A percentile compares a stretch with the other conserved stretches of the same genome.
Conservation (phyloP, 2,113 vertebrate species). For the Morone chrysops region DNA sequence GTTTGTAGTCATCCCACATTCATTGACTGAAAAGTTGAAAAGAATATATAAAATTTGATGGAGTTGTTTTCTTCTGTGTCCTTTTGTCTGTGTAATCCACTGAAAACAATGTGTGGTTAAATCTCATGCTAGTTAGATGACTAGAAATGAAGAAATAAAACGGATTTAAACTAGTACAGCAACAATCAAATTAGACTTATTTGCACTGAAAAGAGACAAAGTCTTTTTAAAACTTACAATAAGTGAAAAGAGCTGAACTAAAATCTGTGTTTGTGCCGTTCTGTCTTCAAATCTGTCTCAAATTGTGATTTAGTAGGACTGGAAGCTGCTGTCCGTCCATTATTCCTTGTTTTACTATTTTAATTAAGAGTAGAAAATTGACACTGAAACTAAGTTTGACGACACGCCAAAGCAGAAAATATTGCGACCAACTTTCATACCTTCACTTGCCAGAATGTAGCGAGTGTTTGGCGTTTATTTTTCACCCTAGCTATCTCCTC, state of each 20-base stretch:
- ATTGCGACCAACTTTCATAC: slow-evolving; percentile 7
- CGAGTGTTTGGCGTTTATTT: slow-evolving; percentile 46
- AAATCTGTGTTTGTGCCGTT: neutral
- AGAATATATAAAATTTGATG: neutral
- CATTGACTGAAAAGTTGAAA: slow-evolving; percentile 5
- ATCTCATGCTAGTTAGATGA: neutral
- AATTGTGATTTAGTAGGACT: neutral
- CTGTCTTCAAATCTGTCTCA: neutral
- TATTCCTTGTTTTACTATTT: neutral
- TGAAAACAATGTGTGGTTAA: neutral
- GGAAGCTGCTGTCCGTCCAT: neutral
- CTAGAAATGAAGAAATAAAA: neutral
- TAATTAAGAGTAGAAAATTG: neutral
- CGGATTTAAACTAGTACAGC: neutral
- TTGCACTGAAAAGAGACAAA: neutral
- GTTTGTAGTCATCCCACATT: slow-evolving; percentile 11
- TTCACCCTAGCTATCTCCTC: slow-evolving; percentile 26
- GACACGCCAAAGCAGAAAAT: neutral
- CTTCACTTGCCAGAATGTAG: slow-evolving; percentile 20
- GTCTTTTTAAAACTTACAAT: neutral
- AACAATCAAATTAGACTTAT: neutral
- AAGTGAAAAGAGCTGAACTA: neutral
- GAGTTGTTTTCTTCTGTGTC: neutral
- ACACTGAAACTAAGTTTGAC: neutral
- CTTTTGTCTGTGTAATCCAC: neutral